Evolutionary conservation across 2,113 vertebrate genomes (phyloP), one percentile per base, ranked within the genome.

Genomic region (Lagopus leucura): DNA sequence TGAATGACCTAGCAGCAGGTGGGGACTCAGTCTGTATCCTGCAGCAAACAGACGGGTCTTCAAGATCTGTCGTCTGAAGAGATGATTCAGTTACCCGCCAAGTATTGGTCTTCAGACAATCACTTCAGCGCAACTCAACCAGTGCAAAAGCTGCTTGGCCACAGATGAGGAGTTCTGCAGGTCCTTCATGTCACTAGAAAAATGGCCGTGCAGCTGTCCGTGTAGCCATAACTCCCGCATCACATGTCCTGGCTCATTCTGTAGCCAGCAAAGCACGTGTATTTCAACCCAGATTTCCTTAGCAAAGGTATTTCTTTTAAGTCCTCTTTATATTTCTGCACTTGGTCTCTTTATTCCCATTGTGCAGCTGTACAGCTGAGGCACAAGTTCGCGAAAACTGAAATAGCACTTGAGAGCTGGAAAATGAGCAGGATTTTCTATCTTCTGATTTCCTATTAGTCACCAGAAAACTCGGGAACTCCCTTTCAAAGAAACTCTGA

Each of bases 401-500:
- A 94, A 88, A 81, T 42, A 95, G 79, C 55, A 83, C 79, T 92
- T 90, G 34, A 61, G 75, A 91, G 52, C 45, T 92, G 73, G 61
- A 83, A 90, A 75, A 88, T 8, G 1, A 81, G 45, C 57, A 52
- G 22, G 55, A 67, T 16, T 61, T 52, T 92, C 32, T 71, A 64
- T 64, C 42, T 88, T 83, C 76, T 70, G 69, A 63, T 93, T 95
- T 96, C 91, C 88, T 83, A 63, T 84, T 89, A 89, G 84, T 87
- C 81, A 85, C 69, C 90, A 95, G 88, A 95, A 90, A 10, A 69
- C 90, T 92, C 57, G 75, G 84, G 78, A 97, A 42, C 43, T 92
- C 88, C 82, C 69, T 94, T 91, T 72, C 61, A 86, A 42, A 94
- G 85, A 89, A 91, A 81, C 90, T 92, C 91, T 75, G 94, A 93